Conservation (phyloP, 2,888 invertebrate genomes). For the Nomada flava region DNA sequence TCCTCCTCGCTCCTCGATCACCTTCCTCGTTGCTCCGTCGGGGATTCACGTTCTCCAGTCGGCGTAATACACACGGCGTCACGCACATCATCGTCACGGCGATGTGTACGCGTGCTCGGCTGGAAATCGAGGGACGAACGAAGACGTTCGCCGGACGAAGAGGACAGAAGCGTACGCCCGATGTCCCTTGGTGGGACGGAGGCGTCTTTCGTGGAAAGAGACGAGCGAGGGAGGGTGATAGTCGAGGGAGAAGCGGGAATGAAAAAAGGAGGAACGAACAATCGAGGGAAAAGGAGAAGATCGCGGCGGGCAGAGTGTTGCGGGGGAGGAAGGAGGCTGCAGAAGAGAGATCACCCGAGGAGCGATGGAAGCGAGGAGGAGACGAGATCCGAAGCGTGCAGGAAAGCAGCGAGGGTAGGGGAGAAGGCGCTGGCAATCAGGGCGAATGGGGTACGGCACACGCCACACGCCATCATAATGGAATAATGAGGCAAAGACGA, state of each 20-base stretch:
- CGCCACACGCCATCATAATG: slow-evolving; percentile 83
- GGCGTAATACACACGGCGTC: slow-evolving; percentile 71
- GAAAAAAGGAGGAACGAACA: slow-evolving; percentile 14
- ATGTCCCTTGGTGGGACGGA: background rate
- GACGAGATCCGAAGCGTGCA: slow-evolving; percentile 29
- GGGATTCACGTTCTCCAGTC: slow-evolving; percentile 65
- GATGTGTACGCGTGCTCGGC: slow-evolving; percentile 70
- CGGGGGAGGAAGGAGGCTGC: background rate
- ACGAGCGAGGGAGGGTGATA: slow-evolving; percentile 8
- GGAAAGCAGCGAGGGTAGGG: slow-evolving; percentile 36
- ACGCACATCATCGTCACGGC: slow-evolving; percentile 75
- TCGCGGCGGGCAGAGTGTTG: slow-evolving; percentile 5
- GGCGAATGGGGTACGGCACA: slow-evolving; percentile 81
- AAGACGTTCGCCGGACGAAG: slow-evolving; percentile 28
- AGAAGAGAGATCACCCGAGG: slow-evolving; percentile 18
- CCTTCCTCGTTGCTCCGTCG: slow-evolving; percentile 7
- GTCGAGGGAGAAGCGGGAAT: background rate
- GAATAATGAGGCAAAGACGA: slow-evolving; percentile 83
- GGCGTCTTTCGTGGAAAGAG: background rate
- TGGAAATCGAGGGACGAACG: slow-evolving; percentile 45
- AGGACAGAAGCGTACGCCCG: background rate
- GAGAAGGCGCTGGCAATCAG: slow-evolving; percentile 67
- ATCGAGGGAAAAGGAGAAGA: slow-evolving; percentile 43
- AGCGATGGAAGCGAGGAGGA: slow-evolving; percentile 17
- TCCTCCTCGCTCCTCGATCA: slow-evolving; percentile 16